Evolutionary conservation across 30 jellyfish, hydroid and myxozoan species (phyloP), one percentile per base, ranked within the genome.

Genomic region (Mastigias papua): DNA sequence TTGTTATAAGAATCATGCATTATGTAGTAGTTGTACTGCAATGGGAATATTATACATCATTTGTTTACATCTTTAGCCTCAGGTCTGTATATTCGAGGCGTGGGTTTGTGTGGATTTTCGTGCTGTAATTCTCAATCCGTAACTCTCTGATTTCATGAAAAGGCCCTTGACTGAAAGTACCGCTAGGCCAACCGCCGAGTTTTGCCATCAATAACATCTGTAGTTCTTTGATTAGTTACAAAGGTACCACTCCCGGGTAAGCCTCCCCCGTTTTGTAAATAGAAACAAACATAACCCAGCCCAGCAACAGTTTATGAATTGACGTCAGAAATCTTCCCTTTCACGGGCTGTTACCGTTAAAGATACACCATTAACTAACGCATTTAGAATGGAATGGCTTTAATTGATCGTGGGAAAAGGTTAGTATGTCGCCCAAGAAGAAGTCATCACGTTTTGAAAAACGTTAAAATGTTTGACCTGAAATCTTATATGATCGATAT

Each of bases 281-380:
- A 63, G 74, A 63, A 25, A 63, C 42, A 63, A 63, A 57, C 5
- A 27, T 20, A 63, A 63, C 42, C 42, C 35, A 63, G 19, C 46
- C 46, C 37, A 63, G 74, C 46, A 63, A 63, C 74, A 63, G 74
- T 63, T 23, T 23, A 63, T 20, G 74, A n/a, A 63, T 1, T 25
- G 74, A 63, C 74, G 74, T 27, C 7, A 25, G 42, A 17, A 13
- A 37, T n/a, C 23, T 20, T 17, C 74, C 22, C 23, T 63, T 63
- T 63, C n/a, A 20, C 37, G 42, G 46, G 35, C 74, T 21, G 27
- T 11, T 11, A 54, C 67, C 25, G 20, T 22, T 63, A 19, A 25
- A 37, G 23, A 63, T 63, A 15, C 25, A 21, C 25, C 67, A 19
- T 54, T 63, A 8, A 63, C 1, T 63, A 25, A 7, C 74, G 37